A percentile compares a stretch with the other conserved stretches of the same genome.
Evolutionary conservation across 2,113 vertebrate species (phyloP).

Genomic region (Sciurus niger): DNA sequence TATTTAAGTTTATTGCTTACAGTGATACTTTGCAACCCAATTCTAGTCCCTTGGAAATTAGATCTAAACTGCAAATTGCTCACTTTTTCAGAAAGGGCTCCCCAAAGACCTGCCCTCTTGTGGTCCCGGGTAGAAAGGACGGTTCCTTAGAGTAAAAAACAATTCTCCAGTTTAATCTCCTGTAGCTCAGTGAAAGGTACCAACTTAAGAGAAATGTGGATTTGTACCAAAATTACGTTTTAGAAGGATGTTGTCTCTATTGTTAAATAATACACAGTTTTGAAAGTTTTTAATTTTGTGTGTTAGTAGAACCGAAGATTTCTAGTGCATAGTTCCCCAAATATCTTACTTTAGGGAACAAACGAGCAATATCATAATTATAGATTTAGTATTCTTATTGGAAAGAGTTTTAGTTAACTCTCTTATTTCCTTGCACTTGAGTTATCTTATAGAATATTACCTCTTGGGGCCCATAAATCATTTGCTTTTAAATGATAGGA

Average conservation of each 20-base stretch:
- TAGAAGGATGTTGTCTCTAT: not conserved
- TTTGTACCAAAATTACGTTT: not conserved
- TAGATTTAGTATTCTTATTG: not conserved
- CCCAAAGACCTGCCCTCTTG: not conserved
- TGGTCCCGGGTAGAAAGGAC: not conserved
- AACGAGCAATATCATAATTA: not conserved
- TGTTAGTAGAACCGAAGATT: not conserved
- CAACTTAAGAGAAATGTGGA: not conserved
- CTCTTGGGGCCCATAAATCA: rapidly evolving
- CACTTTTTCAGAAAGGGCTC: not conserved
- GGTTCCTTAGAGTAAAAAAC: not conserved
- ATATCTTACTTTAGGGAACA: not conserved
- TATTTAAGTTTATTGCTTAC: not conserved
- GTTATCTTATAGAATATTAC: not conserved
- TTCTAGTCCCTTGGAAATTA: not conserved
- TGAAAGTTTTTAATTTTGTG: not conserved
- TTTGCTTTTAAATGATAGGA: not conserved
- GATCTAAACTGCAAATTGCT: not conserved
- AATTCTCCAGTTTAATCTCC: no score
- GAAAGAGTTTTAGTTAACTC: not conserved
- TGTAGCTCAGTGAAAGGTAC: rapidly evolving
- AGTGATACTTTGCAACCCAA: not conserved
- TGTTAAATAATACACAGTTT: not conserved
- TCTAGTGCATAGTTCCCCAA: not conserved
- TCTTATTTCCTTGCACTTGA: not conserved